phyloP scores from a whole-genome alignment of 2,888 invertebrate species.

The Tachystola acroxantha region DNA sequence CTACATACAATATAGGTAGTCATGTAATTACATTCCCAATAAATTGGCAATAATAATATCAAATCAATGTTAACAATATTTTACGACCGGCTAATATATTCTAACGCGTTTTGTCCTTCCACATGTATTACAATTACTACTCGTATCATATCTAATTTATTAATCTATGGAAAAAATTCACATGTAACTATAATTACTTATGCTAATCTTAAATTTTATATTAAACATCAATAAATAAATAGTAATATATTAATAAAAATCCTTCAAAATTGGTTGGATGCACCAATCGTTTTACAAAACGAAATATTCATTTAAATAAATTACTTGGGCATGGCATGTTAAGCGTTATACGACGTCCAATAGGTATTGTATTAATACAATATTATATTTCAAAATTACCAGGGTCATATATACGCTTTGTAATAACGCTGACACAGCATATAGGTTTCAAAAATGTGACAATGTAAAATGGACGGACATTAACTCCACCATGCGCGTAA shows the following conservation, averaged over 20 bases:
- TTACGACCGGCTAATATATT: conserved; percentile 26
- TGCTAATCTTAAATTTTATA: conserved; percentile 35
- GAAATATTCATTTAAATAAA: neutral
- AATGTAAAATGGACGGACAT: conserved; percentile 15
- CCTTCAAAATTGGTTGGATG: conserved; percentile 26
- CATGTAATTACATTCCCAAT: conserved; percentile 9
- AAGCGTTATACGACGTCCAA: neutral
- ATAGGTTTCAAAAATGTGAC: neutral
- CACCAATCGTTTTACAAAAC: conserved; percentile 20
- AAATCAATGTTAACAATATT: conserved; percentile 7
- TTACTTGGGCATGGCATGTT: neutral
- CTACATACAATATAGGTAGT: conserved; percentile 33
- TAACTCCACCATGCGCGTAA: conserved; percentile 9
- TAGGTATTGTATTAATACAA: too few species aligned
- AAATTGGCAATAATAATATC: neutral
- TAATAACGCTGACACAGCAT: too few species aligned
- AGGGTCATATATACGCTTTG: too few species aligned
- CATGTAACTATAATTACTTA: conserved; percentile 42
- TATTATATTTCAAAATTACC: too few species aligned
- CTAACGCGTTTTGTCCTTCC: conserved; percentile 2
- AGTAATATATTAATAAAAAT: conserved; percentile 66
- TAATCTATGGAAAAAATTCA: conserved; percentile 66
- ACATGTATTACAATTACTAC: conserved; percentile 15
- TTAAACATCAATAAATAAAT: conserved; percentile 75
- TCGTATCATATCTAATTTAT: conserved; percentile 32